These are phyloP conservation scores for Halcyon chelicuti DNA, from an alignment of 2,797 vertebrate species.

Conservation along the genomic window DNA sequence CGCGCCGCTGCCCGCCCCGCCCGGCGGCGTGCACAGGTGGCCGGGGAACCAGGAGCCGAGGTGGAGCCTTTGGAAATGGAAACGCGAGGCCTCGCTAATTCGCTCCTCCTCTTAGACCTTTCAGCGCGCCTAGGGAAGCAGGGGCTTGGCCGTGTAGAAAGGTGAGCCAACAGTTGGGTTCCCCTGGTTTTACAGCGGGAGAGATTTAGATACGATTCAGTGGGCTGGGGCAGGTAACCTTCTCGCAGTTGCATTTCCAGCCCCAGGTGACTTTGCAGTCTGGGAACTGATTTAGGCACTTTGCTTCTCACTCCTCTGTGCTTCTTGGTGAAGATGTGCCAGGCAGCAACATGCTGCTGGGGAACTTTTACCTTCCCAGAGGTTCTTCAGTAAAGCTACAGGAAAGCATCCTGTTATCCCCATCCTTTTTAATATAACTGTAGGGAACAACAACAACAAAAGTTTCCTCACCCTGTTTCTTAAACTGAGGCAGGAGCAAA, in stretches of 20 bases:
- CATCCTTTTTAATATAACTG: not conserved
- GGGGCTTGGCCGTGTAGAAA: not conserved
- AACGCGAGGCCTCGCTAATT: rapidly evolving
- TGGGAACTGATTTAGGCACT: rapidly evolving
- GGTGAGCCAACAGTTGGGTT: not conserved
- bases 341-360: not conserved
- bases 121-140: not conserved
- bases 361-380: not conserved
- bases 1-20: not conserved
- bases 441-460: too few species aligned
- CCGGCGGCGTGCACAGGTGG: slow-evolving; percentile 22
- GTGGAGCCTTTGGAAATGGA: not conserved
- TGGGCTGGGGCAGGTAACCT: not conserved
- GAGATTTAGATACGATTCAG: rapidly evolving
- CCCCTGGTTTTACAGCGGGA: rapidly evolving
- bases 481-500: not conserved
- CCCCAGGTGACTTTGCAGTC: not conserved
- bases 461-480: not conserved
- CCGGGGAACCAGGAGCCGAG: not conserved
- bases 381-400: not conserved
- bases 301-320: rapidly evolving
- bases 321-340: not conserved
- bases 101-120: not conserved
- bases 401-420: not conserved
- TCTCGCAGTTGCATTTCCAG: not conserved